These are phyloP conservation scores for Semicossyphus pulcher DNA, from an alignment of 2,113 vertebrate genomes.

Conservation along the genomic window DNA sequence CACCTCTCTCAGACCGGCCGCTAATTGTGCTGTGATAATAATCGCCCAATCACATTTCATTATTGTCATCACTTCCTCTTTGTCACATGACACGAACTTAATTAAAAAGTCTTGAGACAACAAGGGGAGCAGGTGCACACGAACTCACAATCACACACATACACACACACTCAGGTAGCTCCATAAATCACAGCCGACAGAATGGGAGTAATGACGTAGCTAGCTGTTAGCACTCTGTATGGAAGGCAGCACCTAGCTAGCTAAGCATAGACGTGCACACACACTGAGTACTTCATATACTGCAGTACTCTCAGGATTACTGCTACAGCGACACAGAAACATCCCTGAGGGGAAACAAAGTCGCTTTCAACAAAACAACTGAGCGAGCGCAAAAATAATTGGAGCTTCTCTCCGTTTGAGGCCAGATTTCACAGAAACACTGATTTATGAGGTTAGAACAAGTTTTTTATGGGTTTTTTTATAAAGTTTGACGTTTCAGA, in stretches of 20 bases:
- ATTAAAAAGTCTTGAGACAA: slow-evolving; percentile 62
- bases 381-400: neutral
- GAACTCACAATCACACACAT: slow-evolving; percentile 20
- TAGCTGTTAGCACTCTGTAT: slow-evolving; percentile 63
- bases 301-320: slow-evolving; percentile 1
- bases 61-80: slow-evolving; percentile 57
- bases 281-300: slow-evolving; percentile 50
- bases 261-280: neutral
- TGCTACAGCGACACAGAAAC: slow-evolving; percentile 4
- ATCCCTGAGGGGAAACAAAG: slow-evolving; percentile 9
- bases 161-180: slow-evolving; percentile 51
- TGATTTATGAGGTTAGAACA: neutral
- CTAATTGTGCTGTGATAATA: slow-evolving; percentile 55
- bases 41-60: slow-evolving; percentile 67
- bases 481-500: too few relatives aligned
- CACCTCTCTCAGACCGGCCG: neutral
- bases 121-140: slow-evolving; percentile 42
- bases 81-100: slow-evolving; percentile 59
- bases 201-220: slow-evolving; percentile 89
- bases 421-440: neutral
- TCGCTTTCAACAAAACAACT: slow-evolving; percentile 3
- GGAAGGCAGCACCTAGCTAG: slow-evolving; percentile 62
- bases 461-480: neutral
- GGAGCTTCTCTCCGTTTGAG: neutral
- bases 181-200: slow-evolving; percentile 90